Evolutionary conservation across 1,140 invertebrate genomes (phyloP).

Genomic region (Elymnias hypermnestra): DNA sequence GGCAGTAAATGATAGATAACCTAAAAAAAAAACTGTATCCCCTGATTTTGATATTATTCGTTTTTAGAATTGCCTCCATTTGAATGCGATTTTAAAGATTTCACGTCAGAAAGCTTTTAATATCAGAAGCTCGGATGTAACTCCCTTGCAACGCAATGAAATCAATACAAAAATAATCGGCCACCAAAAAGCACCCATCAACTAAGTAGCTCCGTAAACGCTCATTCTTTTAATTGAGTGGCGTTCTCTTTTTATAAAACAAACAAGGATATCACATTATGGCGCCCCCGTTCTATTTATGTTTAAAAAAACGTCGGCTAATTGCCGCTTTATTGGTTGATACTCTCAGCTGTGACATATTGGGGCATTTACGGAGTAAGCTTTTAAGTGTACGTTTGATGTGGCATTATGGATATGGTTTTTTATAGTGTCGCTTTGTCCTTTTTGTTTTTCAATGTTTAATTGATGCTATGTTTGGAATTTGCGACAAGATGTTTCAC

Average conservation of each 20-base stretch:
- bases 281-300: constrained; percentile 40
- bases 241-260: constrained; percentile 32
- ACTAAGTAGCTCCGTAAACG: constrained; percentile 24
- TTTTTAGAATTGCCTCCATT: too few species aligned
- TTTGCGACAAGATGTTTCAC: too few species aligned
- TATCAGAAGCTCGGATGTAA: too few species aligned
- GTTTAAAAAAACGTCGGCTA: constrained; percentile 39
- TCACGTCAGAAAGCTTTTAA: too few species aligned
- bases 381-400: constrained; percentile 39
- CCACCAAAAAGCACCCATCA: constrained; percentile 23
- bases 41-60: too few species aligned
- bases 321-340: constrained; percentile 47
- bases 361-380: constrained; percentile 30
- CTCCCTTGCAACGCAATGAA: too few species aligned
- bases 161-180: constrained; percentile 13
- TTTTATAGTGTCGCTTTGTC: constrained; percentile 10
- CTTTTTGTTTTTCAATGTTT: too few species aligned
- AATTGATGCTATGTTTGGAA: too few species aligned
- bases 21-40: too few species aligned
- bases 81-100: too few species aligned
- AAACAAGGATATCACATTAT: constrained; percentile 49
- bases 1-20: too few species aligned
- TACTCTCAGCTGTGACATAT: constrained; percentile 49
- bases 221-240: constrained; percentile 34
- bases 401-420: constrained; percentile 29